Percentiles rank a stretch among this genome's conserved stretches.
These are phyloP conservation scores for Leptoclinus maculatus DNA, from an alignment of 2,797 vertebrate species.

Conservation along the genomic window DNA sequence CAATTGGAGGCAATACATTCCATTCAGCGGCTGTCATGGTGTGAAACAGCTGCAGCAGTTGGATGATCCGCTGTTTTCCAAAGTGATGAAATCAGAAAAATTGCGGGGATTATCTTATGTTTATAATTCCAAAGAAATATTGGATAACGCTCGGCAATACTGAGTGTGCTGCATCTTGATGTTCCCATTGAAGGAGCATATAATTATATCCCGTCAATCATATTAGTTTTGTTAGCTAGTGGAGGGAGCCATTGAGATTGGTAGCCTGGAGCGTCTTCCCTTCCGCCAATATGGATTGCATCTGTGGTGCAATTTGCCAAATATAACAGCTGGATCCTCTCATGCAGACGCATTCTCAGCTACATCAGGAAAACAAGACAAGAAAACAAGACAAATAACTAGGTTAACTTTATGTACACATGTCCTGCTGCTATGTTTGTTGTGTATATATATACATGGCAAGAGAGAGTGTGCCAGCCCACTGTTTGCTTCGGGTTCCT, in stretches of 20 bases:
- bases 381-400: slow-evolving; percentile 33
- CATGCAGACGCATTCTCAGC: slow-evolving; percentile 45
- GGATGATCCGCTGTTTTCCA: slow-evolving; percentile 40
- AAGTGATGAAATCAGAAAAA: slow-evolving; percentile 50
- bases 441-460: background rate
- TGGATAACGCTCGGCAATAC: slow-evolving; percentile 23
- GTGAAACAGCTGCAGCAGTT: slow-evolving; percentile 60
- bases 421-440: background rate
- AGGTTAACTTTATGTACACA: slow-evolving; percentile 8
- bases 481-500: background rate
- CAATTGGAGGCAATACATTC: slow-evolving; percentile 45
- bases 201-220: slow-evolving; percentile 39
- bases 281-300: slow-evolving; percentile 51
- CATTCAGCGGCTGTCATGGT: slow-evolving; percentile 43
- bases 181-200: slow-evolving; percentile 36
- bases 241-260: slow-evolving; percentile 46
- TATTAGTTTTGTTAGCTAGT: slow-evolving; percentile 24
- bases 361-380: slow-evolving; percentile 38
- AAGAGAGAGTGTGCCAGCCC: background rate
- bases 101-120: slow-evolving; percentile 7
- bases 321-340: slow-evolving; percentile 62
- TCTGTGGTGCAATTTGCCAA: slow-evolving; percentile 58
- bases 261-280: slow-evolving; percentile 39
- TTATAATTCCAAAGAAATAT: slow-evolving; percentile 45
- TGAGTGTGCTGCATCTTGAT: slow-evolving; percentile 5